Base-by-base conservation (phyloP, 2,797 vertebrate species). In the Lithobates pipiens region DNA sequence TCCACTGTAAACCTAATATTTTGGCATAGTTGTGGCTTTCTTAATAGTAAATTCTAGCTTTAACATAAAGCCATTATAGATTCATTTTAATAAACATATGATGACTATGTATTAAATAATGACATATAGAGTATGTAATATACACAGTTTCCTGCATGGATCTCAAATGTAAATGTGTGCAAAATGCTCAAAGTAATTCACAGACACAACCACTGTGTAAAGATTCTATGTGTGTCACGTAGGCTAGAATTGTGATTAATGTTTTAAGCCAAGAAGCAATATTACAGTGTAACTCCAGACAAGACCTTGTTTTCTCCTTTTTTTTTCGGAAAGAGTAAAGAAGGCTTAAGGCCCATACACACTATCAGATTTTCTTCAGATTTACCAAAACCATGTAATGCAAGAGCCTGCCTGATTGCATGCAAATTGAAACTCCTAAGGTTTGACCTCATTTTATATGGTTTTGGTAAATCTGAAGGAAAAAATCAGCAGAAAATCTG, bases 251-350 rank as follows among this genome's bases (percentile, higher is more conserved):
- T 76, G 73, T 76, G 57, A 69, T 74, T 25, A 83, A 50, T 81
- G 79, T 81, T 81, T 39, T 29, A 79, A 54, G 77, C 34, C 10
- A 54, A 80, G 21, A 80, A 34, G 67, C 44, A 80, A 71, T 71
- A 46, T 36, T 57, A 54, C 15, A 54, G 15, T 54, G 50, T 3
- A 18, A 54, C 15, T 54, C 50, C 50, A 54, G 15, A 54, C 50
- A 54, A 54, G 18, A 54, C 15, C 39, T 39, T 54, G 6, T 5
- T 54, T 16, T 13, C 18, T 50, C 18, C 15, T 50, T 50, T 54
- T 50, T 54, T 15, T 54, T 18, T 61, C 8, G 54, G 21, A 61
- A 61, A 61, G 7, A 7, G 18, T 61, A 11, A 9, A 18, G 21
- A 61, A 23, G 21, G 21, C n/a, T n/a, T n/a, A n/a, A n/a, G n/a